Percentiles rank a stretch among this genome's conserved stretches.
phyloP scores from a whole-genome alignment of 1,140 invertebrate species.

The Bombus waltoni region DNA sequence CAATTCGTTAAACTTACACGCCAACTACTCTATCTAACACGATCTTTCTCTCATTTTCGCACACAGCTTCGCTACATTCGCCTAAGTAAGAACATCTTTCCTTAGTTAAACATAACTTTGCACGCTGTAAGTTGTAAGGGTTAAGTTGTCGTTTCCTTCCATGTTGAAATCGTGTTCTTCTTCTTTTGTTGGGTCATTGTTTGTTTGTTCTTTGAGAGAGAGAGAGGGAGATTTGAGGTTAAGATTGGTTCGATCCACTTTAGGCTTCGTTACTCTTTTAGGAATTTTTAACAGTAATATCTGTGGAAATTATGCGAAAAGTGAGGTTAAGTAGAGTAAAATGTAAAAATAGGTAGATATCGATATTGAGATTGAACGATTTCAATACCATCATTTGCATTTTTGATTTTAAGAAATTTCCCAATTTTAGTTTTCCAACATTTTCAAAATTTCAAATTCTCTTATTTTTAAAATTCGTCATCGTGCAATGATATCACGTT shows the following conservation, averaged over 20 bases:
- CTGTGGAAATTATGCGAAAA: background rate
- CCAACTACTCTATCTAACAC: background rate
- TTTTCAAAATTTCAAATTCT: too few species aligned
- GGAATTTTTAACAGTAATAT: background rate
- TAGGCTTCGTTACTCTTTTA: background rate
- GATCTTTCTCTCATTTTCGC: background rate
- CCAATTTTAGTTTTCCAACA: background rate
- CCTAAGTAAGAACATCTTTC: background rate
- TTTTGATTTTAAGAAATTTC: background rate
- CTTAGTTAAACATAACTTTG: constrained; percentile 27
- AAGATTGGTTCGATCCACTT: background rate
- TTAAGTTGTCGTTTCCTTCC: background rate
- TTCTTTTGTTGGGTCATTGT: background rate
- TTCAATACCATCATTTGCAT: background rate
- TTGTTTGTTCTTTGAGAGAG: background rate
- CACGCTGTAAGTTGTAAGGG: background rate
- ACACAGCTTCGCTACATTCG: too few species aligned
- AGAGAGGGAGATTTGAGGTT: background rate
- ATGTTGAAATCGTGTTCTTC: background rate
- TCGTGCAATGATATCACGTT: too few species aligned
- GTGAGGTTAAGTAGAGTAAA: background rate
- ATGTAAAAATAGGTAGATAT: background rate
- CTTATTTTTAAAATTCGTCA: too few species aligned
- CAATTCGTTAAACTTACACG: constrained; percentile 35
- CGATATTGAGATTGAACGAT: background rate